Conservation (phyloP, 2,113 vertebrate species). For the Hyperopisus bebe region DNA sequence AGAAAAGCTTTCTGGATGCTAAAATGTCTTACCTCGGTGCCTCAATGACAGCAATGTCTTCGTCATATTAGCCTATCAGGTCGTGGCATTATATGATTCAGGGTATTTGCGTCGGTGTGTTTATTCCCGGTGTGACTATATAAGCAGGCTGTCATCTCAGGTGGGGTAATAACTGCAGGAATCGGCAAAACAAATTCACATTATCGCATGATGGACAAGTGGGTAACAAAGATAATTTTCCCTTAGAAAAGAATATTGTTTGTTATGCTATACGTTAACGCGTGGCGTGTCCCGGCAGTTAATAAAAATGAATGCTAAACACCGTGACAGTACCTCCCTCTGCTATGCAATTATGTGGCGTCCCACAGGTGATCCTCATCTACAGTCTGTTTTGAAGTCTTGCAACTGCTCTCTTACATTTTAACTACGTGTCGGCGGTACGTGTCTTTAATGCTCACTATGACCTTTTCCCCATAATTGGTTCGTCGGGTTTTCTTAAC, state of each 20-base stretch:
- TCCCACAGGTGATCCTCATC: not conserved
- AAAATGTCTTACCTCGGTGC: not conserved
- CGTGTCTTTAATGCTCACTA: not conserved
- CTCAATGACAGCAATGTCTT: not conserved
- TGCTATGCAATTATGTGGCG: not conserved
- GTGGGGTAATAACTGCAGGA: not conserved
- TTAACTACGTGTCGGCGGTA: not conserved
- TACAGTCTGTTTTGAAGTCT: not conserved
- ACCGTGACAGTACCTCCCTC: not conserved
- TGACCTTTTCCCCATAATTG: slow-evolving; percentile 1
- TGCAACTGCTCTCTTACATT: not conserved
- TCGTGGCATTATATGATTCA: not conserved
- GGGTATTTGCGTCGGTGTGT: not conserved
- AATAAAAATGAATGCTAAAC: not conserved
- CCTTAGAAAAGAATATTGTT: not conserved
- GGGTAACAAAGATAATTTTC: not conserved
- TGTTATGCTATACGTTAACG: not conserved
- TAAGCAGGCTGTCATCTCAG: not conserved
- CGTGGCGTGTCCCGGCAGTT: not conserved
- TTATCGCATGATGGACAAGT: not conserved
- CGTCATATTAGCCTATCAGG: not conserved
- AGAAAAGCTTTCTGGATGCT: not conserved
- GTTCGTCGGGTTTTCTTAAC: not conserved
- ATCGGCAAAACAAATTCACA: not conserved
- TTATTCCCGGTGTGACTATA: not conserved